Percentiles rank a stretch among this genome's conserved stretches.
These are phyloP conservation scores for Gopherus evgoodei DNA, from an alignment of 2,113 vertebrate genomes.

Conservation along the genomic window DNA sequence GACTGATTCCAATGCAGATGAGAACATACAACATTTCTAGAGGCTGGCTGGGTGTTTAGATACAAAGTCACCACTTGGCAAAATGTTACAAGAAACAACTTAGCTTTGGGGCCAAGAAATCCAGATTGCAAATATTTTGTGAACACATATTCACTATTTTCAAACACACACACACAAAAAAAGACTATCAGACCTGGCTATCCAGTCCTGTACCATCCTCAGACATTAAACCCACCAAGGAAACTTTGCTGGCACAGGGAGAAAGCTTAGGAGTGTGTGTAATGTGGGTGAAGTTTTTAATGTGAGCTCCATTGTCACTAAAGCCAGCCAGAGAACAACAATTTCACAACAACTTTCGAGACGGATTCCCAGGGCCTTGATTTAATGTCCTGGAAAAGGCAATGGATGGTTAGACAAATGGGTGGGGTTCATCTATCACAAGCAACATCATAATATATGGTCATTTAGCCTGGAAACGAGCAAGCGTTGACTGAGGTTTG, in stretches of 20 bases:
- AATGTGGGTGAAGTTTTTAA: neutral
- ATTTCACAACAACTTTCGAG: neutral
- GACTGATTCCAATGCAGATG: neutral
- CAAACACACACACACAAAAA: neutral
- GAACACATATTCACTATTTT: neutral
- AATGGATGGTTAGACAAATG: neutral
- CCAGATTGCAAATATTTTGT: neutral
- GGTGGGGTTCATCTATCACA: neutral
- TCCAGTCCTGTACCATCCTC: neutral
- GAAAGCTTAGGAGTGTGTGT: neutral
- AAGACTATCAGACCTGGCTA: neutral
- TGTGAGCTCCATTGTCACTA: neutral
- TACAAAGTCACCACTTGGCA: neutral
- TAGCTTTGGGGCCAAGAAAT: neutral
- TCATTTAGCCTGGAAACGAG: neutral
- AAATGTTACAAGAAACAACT: neutral
- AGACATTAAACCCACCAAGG: neutral
- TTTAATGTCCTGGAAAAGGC: fast-evolving
- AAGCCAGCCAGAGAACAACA: neutral
- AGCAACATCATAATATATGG: fast-evolving
- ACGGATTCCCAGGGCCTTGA: neutral
- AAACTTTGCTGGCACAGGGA: neutral
- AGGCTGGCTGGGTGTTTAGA: neutral
- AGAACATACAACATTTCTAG: neutral
- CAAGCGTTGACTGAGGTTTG: neutral